Evolutionary conservation across 2,888 invertebrate species (phyloP), one percentile per base, ranked within the genome.

Genomic region (Lasioglossum figueresi): DNA sequence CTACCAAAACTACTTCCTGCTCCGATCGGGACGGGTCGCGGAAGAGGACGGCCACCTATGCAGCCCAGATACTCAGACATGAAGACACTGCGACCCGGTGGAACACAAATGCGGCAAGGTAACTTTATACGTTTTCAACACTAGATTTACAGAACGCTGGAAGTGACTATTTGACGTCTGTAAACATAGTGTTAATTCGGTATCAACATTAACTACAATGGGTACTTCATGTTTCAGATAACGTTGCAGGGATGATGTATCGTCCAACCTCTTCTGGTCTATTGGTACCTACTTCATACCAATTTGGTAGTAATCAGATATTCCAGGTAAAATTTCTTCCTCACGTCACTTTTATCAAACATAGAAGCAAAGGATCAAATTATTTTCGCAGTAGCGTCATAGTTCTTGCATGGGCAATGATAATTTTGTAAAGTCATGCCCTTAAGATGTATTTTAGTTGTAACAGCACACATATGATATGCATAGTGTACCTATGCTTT

Each of bases 181-280:
- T 10, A 56, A 56, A 56, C 1, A n/a, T 56, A n/a, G 4, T 56
- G 56, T 56, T n/a, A 43, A 78, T 63, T 14, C 34, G 14, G 10
- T 43, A 56, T 43, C 31, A 72, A 37, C 52, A 43, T 31, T 10
- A 37, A 79, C 48, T 79, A 27, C 63, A 85, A 79, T 14, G 19
- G 45, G 23, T 59, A 19, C 37, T 23, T 40, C 27, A 66, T 78
- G 52, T 89, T 91, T 82, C 81, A 94, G 95, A 95, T 78, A 94
- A 94, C 86, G 92, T 94, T 80, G 88, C 95, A 92, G 97, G 96
- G 78, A 97, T 97, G 95, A 96, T 97, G 95, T 97, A 97, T 91
- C 96, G 97, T 95, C 97, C 97, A 90, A 96, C 96, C 84, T 95
- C 96, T 37, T 96, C 96, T 73, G 95, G 96, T 84, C 95, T 96